Conservation (phyloP, 2,113 vertebrate genomes). For the Semnornis frantzii region DNA sequence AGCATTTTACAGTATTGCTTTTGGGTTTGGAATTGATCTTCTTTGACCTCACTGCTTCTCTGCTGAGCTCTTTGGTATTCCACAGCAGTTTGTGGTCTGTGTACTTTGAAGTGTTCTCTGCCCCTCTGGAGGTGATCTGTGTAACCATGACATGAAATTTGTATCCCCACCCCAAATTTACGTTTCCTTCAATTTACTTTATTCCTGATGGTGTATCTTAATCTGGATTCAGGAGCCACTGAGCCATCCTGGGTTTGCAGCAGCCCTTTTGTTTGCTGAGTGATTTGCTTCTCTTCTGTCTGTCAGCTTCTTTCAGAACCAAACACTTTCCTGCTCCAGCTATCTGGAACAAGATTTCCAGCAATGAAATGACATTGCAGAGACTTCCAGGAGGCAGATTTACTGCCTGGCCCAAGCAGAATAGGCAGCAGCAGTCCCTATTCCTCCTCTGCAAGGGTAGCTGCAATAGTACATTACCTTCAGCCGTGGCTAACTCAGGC, state of each 20-base stretch:
- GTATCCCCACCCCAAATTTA: neutral
- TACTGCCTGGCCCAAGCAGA: slow-evolving; percentile 42
- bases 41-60: neutral
- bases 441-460: slow-evolving; percentile 54
- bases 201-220: neutral
- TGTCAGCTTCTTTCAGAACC: slow-evolving; percentile 56
- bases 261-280: neutral
- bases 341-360: slow-evolving; percentile 50
- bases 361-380: slow-evolving; percentile 52
- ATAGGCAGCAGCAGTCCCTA: slow-evolving; percentile 41
- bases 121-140: neutral
- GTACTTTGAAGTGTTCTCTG: neutral
- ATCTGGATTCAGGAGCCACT: neutral
- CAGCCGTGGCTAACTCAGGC: slow-evolving; percentile 17
- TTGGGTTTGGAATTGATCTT: neutral
- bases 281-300: slow-evolving; percentile 54
- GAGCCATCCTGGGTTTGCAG: neutral
- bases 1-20: neutral
- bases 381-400: slow-evolving; percentile 56
- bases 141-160: neutral
- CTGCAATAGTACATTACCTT: slow-evolving; percentile 8
- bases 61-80: neutral
- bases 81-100: neutral
- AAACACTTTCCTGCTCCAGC: slow-evolving; percentile 54
- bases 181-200: neutral